Percentiles rank a stretch among this genome's conserved stretches.
Conservation (phyloP, 2,797 vertebrate genomes). For the Myotis pilosus region DNA sequence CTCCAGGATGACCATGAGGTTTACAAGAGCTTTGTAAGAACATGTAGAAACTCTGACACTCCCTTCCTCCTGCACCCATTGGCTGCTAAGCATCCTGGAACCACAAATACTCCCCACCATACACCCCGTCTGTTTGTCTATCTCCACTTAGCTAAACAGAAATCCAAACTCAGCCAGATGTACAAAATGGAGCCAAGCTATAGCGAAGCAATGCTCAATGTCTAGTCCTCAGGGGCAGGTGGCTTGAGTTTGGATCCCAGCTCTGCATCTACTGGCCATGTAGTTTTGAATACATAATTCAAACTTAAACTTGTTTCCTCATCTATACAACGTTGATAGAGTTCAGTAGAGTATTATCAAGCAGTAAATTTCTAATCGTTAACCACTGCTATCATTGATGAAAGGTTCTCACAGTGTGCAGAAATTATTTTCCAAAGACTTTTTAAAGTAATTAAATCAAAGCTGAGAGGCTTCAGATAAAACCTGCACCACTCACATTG, state of each 20-base stretch:
- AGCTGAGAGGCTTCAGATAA: neutral
- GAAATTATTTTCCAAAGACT: neutral
- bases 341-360: neutral
- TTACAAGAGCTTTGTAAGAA: neutral
- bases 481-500: neutral
- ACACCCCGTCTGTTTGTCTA: neutral
- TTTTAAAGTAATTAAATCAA: slow-evolving; percentile 16
- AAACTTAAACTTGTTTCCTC: slow-evolving; percentile 4
- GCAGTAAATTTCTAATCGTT: neutral
- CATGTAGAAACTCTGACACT: neutral
- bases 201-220: neutral
- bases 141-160: neutral
- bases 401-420: neutral
- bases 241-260: neutral
- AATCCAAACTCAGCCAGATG: neutral
- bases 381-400: neutral
- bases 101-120: neutral
- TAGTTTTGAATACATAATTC: neutral
- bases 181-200: neutral
- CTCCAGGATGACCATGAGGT: neutral
- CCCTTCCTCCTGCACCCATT: neutral
- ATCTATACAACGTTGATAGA: neutral
- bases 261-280: neutral
- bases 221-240: neutral
- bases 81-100: neutral